These are phyloP conservation scores for Phymastichus coffea DNA, from an alignment of 1,140 invertebrate species.

Conservation along the genomic window DNA sequence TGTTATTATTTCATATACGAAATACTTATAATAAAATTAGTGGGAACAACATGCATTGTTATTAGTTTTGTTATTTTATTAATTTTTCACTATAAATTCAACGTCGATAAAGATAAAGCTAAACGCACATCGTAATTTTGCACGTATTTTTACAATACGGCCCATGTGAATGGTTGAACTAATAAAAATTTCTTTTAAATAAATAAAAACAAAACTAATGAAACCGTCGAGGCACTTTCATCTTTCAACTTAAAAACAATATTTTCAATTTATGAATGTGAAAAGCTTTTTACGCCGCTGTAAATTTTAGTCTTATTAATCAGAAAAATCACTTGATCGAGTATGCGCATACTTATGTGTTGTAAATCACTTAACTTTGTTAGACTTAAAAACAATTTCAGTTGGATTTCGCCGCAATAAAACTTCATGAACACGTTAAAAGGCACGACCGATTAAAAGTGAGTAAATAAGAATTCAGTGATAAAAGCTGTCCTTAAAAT, in stretches of 20 bases:
- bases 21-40: constrained; percentile 31
- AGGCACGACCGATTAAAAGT: constrained; percentile 49
- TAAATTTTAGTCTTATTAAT: constrained; percentile 37
- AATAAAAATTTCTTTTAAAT: constrained; percentile 22
- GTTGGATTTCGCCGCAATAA: constrained; percentile 36
- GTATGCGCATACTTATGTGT: constrained; percentile 26
- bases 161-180: constrained; percentile 4
- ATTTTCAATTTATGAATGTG: constrained; percentile 32
- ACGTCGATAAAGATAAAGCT: constrained; percentile 23
- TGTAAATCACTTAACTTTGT: constrained; percentile 14
- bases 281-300: constrained; percentile 35
- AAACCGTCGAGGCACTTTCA: constrained; percentile 38
- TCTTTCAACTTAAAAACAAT: constrained; percentile 39
- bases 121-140: constrained; percentile 15
- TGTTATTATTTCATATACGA: too few relatives aligned
- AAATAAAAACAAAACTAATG: constrained; percentile 36
- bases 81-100: constrained; percentile 20
- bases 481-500: constrained; percentile 43
- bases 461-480: constrained; percentile 39
- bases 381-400: constrained; percentile 44
- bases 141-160: constrained; percentile 5
- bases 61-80: constrained; percentile 19
- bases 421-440: constrained; percentile 43
- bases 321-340: constrained; percentile 35
- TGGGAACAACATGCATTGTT: constrained; percentile 14